Percentiles rank a stretch among this genome's conserved stretches.
phyloP scores from a whole-genome alignment of 2,888 invertebrate genomes.

The Pyrochroa serraticornis region DNA sequence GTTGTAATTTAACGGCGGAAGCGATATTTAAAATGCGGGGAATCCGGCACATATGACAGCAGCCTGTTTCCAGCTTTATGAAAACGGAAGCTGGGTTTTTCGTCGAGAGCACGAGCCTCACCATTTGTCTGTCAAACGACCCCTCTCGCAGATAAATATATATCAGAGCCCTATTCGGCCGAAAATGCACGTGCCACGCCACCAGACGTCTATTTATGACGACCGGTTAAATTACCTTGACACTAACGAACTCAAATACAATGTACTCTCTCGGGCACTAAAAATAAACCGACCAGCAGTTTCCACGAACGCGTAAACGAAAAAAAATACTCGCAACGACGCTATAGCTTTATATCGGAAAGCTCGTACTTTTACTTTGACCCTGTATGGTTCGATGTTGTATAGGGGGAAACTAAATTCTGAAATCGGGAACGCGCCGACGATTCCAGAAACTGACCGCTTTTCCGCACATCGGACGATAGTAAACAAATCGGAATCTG shows the following conservation, averaged over 20 bases:
- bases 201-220: constrained; percentile 53
- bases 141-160: constrained; percentile 52
- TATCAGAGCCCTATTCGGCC: constrained; percentile 51
- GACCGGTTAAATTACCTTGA: constrained; percentile 58
- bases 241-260: constrained; percentile 53
- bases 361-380: too few relatives aligned
- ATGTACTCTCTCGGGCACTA: constrained; percentile 27
- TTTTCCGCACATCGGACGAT: too few relatives aligned
- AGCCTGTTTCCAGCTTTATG: constrained; percentile 59
- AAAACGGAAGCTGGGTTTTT: constrained; percentile 55
- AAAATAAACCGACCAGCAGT: constrained; percentile 28
- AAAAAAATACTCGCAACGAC: constrained; percentile 18
- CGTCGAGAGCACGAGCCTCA: constrained; percentile 52
- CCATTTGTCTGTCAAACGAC: constrained; percentile 57
- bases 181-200: constrained; percentile 50
- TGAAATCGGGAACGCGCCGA: too few relatives aligned
- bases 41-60: constrained; percentile 55
- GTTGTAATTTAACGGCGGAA: constrained; percentile 50
- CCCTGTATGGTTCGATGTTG: too few relatives aligned
- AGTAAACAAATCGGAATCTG: too few relatives aligned
- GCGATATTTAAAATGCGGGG: constrained; percentile 52
- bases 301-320: constrained; percentile 41
- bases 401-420: too few relatives aligned
- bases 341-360: neutral
- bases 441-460: too few relatives aligned